Percentiles rank a stretch among this genome's conserved stretches.
These are phyloP conservation scores for Psix sp. DNA, from an alignment of 1,140 invertebrate genomes.

Conservation along the genomic window DNA sequence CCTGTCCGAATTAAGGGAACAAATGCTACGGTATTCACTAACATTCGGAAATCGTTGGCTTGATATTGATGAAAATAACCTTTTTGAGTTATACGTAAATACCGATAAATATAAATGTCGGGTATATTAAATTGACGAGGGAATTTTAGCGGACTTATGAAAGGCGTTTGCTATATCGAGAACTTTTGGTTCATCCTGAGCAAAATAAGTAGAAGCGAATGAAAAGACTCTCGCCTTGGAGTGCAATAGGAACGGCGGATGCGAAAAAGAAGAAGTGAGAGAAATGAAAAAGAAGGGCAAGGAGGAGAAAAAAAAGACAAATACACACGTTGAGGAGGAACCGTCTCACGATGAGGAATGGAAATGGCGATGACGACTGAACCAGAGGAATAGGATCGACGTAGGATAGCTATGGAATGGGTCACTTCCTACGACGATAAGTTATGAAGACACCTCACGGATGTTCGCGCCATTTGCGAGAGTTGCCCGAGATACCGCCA, in stretches of 20 bases:
- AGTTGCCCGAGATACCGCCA: conserved; percentile 65
- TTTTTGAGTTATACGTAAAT: no score
- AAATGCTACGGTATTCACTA: no score
- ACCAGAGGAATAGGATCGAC: conserved; percentile 49
- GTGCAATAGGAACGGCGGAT: conserved; percentile 31
- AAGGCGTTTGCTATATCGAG: conserved; percentile 45
- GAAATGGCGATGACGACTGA: conserved; percentile 57
- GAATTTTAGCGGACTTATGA: conserved; percentile 48
- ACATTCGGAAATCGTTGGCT: no score
- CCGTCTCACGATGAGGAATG: conserved; percentile 46
- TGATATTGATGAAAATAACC: no score
- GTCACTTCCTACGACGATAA: conserved; percentile 73
- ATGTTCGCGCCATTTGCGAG: conserved; percentile 74
- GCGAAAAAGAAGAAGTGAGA: conserved; percentile 29
- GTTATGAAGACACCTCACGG: conserved; percentile 70
- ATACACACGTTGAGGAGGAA: conserved; percentile 46
- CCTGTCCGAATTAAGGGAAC: conserved; percentile 11
- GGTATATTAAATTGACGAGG: conserved; percentile 45
- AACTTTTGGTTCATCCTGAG: conserved; percentile 50
- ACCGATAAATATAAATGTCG: conserved; percentile 34
- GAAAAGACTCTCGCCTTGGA: conserved; percentile 50
- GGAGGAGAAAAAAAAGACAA: conserved; percentile 37
- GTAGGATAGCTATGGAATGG: conserved; percentile 58
- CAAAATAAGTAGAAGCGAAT: conserved; percentile 50
- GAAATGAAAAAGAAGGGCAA: conserved; percentile 42